Conservation (phyloP, 1,140 invertebrate species). For the Aphis gossypii region DNA sequence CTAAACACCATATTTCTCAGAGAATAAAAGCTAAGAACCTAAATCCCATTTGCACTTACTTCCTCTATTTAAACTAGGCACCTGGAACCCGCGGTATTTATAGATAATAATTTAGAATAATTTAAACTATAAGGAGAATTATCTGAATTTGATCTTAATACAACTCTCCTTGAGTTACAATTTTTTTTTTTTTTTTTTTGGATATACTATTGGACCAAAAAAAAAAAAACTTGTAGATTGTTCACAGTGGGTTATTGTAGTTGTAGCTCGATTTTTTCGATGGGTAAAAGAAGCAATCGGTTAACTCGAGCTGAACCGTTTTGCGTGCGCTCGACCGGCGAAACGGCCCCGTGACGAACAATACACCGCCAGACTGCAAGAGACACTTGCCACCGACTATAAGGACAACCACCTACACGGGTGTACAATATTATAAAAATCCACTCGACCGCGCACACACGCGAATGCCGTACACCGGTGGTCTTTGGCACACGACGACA, state of each 20-base stretch:
- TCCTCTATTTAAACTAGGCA: too few species aligned
- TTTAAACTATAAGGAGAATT: too few species aligned
- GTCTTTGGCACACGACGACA: conserved; percentile 48
- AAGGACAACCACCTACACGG: conserved; percentile 56
- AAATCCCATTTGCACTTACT: too few species aligned
- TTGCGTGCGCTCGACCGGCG: background rate
- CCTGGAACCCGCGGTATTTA: too few species aligned
- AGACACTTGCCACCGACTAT: conserved; percentile 28
- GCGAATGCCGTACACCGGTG: background rate
- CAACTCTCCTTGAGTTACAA: too few species aligned
- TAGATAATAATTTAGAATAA: too few species aligned
- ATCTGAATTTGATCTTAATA: too few species aligned
- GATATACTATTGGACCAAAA: background rate
- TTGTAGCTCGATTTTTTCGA: background rate
- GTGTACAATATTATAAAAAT: conserved; percentile 35
- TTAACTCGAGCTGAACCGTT: background rate
- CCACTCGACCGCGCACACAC: conserved; percentile 25
- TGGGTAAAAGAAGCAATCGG: background rate
- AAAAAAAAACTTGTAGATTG: background rate
- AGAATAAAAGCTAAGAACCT: too few species aligned
- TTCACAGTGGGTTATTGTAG: background rate
- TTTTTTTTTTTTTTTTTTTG: too few species aligned
- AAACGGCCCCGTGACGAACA: conserved; percentile 25
- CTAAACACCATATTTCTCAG: too few species aligned
- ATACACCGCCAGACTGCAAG: conserved; percentile 34